phyloP scores from a whole-genome alignment of 1,140 invertebrate genomes.

The Heliconius melpomene region DNA sequence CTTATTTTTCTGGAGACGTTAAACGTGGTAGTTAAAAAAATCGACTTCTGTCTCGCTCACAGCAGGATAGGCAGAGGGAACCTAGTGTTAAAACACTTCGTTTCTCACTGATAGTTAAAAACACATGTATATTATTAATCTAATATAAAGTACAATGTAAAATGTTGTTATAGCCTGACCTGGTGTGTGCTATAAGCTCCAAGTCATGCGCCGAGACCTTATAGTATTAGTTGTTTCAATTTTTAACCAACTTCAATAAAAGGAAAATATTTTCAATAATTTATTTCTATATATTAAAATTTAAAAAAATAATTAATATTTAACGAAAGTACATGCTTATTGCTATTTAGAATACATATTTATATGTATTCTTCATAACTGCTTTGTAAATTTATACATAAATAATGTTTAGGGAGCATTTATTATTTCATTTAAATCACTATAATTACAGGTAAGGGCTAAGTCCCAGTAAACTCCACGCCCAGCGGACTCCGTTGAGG shows the following conservation, averaged over 20 bases:
- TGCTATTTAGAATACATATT: too few relatives aligned
- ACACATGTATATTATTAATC: too few relatives aligned
- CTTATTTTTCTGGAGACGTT: not conserved
- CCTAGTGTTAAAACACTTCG: not conserved
- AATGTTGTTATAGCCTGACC: too few relatives aligned
- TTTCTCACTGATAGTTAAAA: not conserved
- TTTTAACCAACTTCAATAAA: too few relatives aligned
- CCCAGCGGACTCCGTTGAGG: constrained; percentile 43
- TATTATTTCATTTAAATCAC: constrained; percentile 22
- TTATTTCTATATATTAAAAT: too few relatives aligned
- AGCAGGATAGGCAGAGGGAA: not conserved
- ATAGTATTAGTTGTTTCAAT: too few relatives aligned
- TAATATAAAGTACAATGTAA: too few relatives aligned
- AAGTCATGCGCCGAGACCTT: too few relatives aligned
- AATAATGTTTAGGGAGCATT: not conserved
- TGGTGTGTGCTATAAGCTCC: too few relatives aligned
- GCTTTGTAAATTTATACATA: not conserved
- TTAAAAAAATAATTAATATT: too few relatives aligned
- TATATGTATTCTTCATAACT: not conserved
- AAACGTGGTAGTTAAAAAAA: not conserved
- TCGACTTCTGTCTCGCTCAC: not conserved
- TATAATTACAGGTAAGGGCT: constrained; percentile 38
- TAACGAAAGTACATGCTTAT: too few relatives aligned
- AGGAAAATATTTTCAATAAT: too few relatives aligned
- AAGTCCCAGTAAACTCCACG: constrained; percentile 44